Evolutionary conservation across 2,797 vertebrate species (phyloP), one percentile per base, ranked within the genome.

Genomic region (Anguilla pacifica): DNA sequence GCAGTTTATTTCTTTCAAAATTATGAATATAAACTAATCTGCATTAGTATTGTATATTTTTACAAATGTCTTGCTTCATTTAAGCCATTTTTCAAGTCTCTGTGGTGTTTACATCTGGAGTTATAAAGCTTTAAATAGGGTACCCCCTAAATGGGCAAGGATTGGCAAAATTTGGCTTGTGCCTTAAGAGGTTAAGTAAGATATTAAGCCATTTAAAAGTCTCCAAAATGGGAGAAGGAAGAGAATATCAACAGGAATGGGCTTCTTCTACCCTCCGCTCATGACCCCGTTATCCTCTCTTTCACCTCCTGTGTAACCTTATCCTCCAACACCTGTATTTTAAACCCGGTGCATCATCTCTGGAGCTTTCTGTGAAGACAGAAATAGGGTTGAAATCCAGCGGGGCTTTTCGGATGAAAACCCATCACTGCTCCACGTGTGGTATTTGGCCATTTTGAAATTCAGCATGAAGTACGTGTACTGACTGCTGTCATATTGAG

Each of bases 351-450:
- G 64, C 64, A 61, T 79, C 22, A 79, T 85, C 39, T n/a, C 49
- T 72, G 35, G 43, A 17, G 49, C 61, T 55, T 84, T 55, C 35
- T 53, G 49, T 39, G 17, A 51, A 51, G 72, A 31, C 86, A 55
- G 28, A 28, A 86, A 79, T 86, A 81, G 86, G 6, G 28, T 28
- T 77, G n/a, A 19, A 72, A 77, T 86, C 51, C 85, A 55, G 51
- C 70, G 43, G 86, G 72, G 86, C 49, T 79, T 70, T 79, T 43
- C 9, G 39, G 49, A 25, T 39, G 17, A 81, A 79, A 46, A 6
- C 51, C 28, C 51, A 25, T 79, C 31, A 13, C 46, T 13, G 35
- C 61, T 53, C 67, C 35, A 0, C 15, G 49, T 77, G 2, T 31
- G 49, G 85, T 11, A 17, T 51, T 77, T 77, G 22, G 2, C 46